A percentile compares a stretch with the other conserved stretches of the same genome.
Evolutionary conservation across 1,140 invertebrate species (phyloP).

Genomic region (Gryllus bimaculatus): DNA sequence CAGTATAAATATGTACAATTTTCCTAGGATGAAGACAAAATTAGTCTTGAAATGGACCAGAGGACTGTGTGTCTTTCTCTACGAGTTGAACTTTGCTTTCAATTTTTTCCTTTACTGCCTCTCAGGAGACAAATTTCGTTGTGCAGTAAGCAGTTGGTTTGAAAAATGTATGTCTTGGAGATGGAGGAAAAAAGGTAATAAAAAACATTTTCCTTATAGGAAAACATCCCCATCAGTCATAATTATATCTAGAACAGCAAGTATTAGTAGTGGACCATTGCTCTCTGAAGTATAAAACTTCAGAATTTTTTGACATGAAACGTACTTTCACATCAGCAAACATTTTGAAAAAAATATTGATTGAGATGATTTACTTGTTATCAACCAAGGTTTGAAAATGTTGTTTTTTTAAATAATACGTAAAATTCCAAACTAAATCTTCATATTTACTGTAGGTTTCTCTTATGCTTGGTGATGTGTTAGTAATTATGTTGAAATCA

Average conservation of each 20-base stretch:
- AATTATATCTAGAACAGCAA: background rate
- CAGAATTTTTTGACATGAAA: too few relatives aligned
- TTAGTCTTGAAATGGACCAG: conserved; percentile 32
- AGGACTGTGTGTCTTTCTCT: conserved; percentile 30
- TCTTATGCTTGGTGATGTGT: too few relatives aligned
- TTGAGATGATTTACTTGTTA: too few relatives aligned
- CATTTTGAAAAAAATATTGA: too few relatives aligned
- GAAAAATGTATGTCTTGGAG: background rate
- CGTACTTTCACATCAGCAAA: too few relatives aligned
- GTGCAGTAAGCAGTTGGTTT: background rate
- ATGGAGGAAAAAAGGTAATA: background rate
- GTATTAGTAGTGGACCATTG: background rate
- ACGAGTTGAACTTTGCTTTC: conserved; percentile 23
- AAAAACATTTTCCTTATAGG: background rate
- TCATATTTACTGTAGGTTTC: too few relatives aligned
- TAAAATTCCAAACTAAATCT: too few relatives aligned
- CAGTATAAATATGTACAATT: background rate
- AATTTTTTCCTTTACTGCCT: conserved; percentile 33
- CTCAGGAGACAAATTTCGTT: conserved; percentile 10
- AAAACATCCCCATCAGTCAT: background rate
- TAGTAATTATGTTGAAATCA: too few relatives aligned
- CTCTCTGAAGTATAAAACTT: background rate
- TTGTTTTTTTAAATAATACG: too few relatives aligned
- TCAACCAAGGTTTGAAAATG: too few relatives aligned
- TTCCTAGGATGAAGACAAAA: conserved; percentile 31